Evolutionary conservation across 2,888 invertebrate genomes (phyloP), one percentile per base, ranked within the genome.

Genomic region (Nudaria mundana): DNA sequence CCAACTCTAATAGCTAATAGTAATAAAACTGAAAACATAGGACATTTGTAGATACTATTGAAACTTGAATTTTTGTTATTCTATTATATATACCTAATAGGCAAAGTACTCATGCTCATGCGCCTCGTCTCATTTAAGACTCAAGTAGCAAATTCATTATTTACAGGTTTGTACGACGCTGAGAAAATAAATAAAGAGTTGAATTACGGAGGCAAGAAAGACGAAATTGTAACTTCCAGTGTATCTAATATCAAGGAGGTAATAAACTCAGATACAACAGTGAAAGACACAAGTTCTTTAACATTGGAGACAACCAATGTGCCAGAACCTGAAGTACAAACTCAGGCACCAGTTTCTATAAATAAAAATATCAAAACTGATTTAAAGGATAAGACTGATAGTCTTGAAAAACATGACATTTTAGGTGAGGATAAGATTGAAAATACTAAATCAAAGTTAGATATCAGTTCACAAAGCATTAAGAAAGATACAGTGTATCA

Each of bases 131-230:
- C n/a, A n/a, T n/a, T n/a, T n/a, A n/a, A n/a, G n/a, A n/a, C n/a
- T n/a, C n/a, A n/a, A n/a, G n/a, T n/a, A n/a, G n/a, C n/a, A n/a
- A n/a, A n/a, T n/a, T n/a, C n/a, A n/a, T n/a, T n/a, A n/a, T n/a
- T n/a, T n/a, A n/a, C n/a, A n/a, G n/a, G n/a, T n/a, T n/a, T n/a
- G n/a, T n/a, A n/a, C n/a, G n/a, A n/a, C n/a, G n/a, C n/a, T n/a
- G n/a, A n/a, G n/a, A n/a, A n/a, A n/a, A n/a, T n/a, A n/a, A n/a
- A n/a, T n/a, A 64, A 68, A 28, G 81, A 65, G 53, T 66, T 71
- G 53, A 79, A 81, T 75, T 76, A 81, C 66, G 63, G 74, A 51
- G 70, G 61, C 41, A 47, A 40, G 54, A 71, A 67, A 48, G 64
- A 52, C 50, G 66, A 56, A 30, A 0, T 7, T 53, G 64, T 61